Conservation (phyloP, 2,113 vertebrate species). For the Zingel zingel region DNA sequence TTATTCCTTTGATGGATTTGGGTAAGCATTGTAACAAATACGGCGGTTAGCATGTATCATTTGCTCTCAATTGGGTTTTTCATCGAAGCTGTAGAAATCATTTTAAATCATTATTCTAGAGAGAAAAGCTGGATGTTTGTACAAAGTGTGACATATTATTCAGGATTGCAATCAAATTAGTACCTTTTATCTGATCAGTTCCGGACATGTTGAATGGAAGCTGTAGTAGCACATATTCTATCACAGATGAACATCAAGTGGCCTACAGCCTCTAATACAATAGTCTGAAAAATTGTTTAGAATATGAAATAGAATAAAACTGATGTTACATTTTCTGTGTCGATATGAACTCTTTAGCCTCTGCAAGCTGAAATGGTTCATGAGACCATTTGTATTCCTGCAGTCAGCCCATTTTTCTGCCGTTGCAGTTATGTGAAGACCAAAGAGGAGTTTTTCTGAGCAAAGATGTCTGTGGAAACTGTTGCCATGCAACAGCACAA, state of each 20-base stretch:
- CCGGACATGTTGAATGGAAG: neutral
- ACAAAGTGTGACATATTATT: neutral
- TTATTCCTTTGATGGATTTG: neutral
- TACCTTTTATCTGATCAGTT: neutral
- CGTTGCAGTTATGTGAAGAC: slow-evolving; percentile 67
- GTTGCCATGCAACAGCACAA: slow-evolving; percentile 85
- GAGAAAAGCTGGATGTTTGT: neutral
- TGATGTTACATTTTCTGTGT: neutral
- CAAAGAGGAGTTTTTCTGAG: slow-evolving; percentile 75
- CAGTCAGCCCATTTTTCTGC: slow-evolving; percentile 62
- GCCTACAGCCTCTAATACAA: neutral
- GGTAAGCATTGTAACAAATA: neutral
- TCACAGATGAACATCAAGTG: neutral
- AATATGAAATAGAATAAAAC: neutral
- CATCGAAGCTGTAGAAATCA: neutral
- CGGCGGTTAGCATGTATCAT: neutral
- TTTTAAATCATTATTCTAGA: neutral
- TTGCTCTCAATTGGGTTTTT: neutral
- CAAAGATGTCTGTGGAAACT: slow-evolving; percentile 84
- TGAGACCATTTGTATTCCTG: slow-evolving; percentile 62
- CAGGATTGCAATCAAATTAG: neutral
- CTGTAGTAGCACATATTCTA: neutral
- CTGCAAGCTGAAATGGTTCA: slow-evolving; percentile 41
- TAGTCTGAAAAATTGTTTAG: neutral
- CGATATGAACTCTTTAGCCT: neutral